Evolutionary conservation across 2,888 invertebrate species (phyloP), one percentile per base, ranked within the genome.

Genomic region (Microdon myrmicae): DNA sequence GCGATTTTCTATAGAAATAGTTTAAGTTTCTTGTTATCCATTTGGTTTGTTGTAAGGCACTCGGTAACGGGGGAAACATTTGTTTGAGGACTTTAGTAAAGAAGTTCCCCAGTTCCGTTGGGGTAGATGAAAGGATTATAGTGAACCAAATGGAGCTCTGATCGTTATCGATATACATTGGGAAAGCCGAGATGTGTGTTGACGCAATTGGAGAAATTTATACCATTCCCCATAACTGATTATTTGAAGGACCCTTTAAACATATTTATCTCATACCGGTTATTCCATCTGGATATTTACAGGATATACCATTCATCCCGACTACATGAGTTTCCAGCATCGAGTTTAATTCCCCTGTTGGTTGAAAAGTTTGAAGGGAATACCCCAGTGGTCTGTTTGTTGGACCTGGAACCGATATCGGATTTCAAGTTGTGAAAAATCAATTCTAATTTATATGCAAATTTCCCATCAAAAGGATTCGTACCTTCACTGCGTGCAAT

Each of bases 1-100:
- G 51, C 64, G 64, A 64, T 64, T 64, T n/a, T 53, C 51, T 26
- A 47, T 47, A 34, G 55, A 53, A 64, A 64, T 64, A 58, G 64
- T 64, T 47, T 43, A 58, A 58, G 64, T 64, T 64, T 45, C 51
- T 53, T 64, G 51, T 45, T 47, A 41, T 53, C 44, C 25, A n/a
- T 16, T 19, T 56, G 28, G 51, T 44, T 39, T 26, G 53, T 53
- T 19, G 4, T 14, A 26, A n/a, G n/a, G 14, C 17, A 28, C 34
- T 23, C 22, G 39, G 17, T 10, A 29, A 49, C 56, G 49, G 22
- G 25, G 22, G 16, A 34, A 34, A 34, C 17, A 9, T 17, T 35
- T 41, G 17, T 26, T 34, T 13, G 4, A 6, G 31, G 22, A 29
- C 35, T 31, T 37, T 17, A 10, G 10, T 55, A 35, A 54, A 44